These are phyloP conservation scores for Thymelicus acteon DNA, from an alignment of 2,888 invertebrate species.

Conservation along the genomic window DNA sequence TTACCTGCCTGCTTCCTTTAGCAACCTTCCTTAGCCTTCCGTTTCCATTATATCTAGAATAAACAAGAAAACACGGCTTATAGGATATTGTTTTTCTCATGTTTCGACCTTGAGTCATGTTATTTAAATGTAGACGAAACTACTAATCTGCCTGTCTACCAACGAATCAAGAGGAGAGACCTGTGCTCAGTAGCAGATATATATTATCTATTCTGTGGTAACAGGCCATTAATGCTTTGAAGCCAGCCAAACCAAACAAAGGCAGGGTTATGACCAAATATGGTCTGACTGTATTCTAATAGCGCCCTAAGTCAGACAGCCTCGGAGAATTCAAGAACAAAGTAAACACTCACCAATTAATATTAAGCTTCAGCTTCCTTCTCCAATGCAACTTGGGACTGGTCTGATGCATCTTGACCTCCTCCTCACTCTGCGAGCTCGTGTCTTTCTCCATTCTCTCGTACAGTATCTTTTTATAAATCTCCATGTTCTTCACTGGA, in stretches of 20 bases:
- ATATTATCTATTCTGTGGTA: too few relatives aligned
- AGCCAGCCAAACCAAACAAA: too few relatives aligned
- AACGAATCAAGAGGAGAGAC: too few relatives aligned
- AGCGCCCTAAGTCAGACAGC: too few relatives aligned
- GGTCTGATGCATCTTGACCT: slow-evolving; percentile 45
- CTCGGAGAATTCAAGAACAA: neutral
- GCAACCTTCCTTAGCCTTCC: slow-evolving; percentile 55
- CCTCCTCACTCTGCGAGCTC: slow-evolving; percentile 52
- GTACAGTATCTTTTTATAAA: slow-evolving; percentile 77
- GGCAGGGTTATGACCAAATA: too few relatives aligned
- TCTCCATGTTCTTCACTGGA: slow-evolving; percentile 70
- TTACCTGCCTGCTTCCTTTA: slow-evolving; percentile 49
- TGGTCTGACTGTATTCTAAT: too few relatives aligned
- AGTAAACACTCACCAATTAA: slow-evolving; percentile 56
- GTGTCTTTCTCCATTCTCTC: slow-evolving; percentile 59
- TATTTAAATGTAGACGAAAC: too few relatives aligned
- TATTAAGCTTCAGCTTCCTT: slow-evolving; percentile 65
- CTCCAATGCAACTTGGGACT: slow-evolving; percentile 68
- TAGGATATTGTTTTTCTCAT: too few relatives aligned
- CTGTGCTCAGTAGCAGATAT: too few relatives aligned
- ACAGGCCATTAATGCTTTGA: too few relatives aligned
- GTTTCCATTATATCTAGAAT: slow-evolving; percentile 41
- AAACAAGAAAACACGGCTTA: neutral
- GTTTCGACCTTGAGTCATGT: too few relatives aligned
- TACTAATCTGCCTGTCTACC: too few relatives aligned